Conservation (phyloP, 2,113 vertebrate genomes). For the Thinocorus orbignyianus region DNA sequence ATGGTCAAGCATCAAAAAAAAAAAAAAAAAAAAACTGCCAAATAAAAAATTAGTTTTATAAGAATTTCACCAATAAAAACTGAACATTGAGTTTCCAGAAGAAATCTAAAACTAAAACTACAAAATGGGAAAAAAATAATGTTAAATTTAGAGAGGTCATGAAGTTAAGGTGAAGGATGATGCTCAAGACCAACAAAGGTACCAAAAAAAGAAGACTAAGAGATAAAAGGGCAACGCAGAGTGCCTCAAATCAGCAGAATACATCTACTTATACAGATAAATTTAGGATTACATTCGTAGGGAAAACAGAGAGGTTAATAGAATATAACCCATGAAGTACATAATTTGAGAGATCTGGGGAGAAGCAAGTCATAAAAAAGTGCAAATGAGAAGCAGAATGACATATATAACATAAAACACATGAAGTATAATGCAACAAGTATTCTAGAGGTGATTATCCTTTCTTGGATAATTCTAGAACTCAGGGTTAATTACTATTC, state of each 20-base stretch:
- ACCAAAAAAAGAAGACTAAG: background rate
- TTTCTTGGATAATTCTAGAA: conserved; percentile 1
- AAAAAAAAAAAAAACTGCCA: background rate
- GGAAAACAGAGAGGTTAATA: background rate
- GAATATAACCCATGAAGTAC: background rate
- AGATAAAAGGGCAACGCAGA: background rate
- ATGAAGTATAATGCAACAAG: background rate
- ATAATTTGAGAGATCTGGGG: background rate
- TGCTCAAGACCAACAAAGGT: background rate
- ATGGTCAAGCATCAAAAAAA: background rate
- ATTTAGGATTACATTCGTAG: background rate
- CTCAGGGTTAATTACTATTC: conserved; percentile 15
- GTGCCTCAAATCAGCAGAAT: background rate
- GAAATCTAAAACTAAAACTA: background rate
- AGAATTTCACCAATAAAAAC: background rate
- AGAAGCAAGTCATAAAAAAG: background rate
- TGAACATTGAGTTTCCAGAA: background rate
- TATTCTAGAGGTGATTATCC: background rate
- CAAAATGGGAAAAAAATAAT: background rate
- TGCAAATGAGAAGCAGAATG: background rate
- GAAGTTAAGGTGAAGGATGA: background rate
- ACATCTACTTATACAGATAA: background rate
- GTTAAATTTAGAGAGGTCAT: background rate
- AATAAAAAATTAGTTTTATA: background rate
- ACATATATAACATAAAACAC: background rate